These are phyloP conservation scores for Anarhynchus alexandrinus DNA, from an alignment of 2,113 vertebrate species.

Conservation along the genomic window DNA sequence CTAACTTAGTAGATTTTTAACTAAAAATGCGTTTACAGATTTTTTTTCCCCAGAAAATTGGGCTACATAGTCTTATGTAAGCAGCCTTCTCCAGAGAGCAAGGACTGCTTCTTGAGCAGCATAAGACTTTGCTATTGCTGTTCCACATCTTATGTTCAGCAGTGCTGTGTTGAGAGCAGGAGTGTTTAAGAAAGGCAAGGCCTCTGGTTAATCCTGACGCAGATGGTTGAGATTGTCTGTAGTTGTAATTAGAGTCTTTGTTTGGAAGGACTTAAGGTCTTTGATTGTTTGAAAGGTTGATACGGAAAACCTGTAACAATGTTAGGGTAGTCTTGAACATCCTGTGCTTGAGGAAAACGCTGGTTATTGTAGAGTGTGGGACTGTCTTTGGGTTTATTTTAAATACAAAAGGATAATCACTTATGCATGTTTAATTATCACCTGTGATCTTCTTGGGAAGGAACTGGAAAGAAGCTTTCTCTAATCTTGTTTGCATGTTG, in stretches of 20 bases:
- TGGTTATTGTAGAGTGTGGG: not conserved
- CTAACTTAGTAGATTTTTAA: not conserved
- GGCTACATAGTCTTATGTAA: not conserved
- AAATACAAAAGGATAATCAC: not conserved
- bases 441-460: not conserved
- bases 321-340: not conserved
- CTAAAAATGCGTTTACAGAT: not conserved
- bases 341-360: not conserved
- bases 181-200: not conserved
- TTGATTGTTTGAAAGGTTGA: not conserved
- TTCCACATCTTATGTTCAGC: not conserved
- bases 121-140: not conserved
- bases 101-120: not conserved
- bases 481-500: not conserved
- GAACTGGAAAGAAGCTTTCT: constrained; percentile 21
- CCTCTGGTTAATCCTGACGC: not conserved
- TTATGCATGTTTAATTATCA: not conserved
- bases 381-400: not conserved
- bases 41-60: not conserved
- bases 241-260: not conserved
- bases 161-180: not conserved
- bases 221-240: not conserved
- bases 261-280: not conserved
- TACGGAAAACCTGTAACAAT: not conserved
- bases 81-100: not conserved